Evolutionary conservation across 30 jellyfish, hydroid and myxozoan species (phyloP).

Genomic region (Hydra vulgaris): DNA sequence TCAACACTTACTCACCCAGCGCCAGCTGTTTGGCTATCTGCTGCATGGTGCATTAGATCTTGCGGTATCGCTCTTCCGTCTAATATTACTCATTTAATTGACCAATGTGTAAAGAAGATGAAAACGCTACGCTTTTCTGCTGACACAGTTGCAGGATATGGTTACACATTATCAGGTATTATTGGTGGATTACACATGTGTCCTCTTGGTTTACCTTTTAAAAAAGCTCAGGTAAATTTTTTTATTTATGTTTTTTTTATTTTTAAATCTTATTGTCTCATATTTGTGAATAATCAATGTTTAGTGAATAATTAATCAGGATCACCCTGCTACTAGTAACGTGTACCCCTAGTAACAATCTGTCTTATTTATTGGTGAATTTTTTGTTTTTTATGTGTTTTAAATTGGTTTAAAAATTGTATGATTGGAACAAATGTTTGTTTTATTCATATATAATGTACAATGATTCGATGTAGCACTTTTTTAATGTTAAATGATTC

Average conservation of each 20-base stretch:
- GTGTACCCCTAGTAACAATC: no score
- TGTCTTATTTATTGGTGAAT: no score
- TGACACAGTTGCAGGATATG: conserved; percentile 82
- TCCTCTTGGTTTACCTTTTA: conserved; percentile 89
- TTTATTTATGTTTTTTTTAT: not conserved
- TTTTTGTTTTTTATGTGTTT: no score
- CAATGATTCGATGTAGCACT: no score
- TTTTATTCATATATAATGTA: no score
- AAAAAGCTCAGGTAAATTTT: conserved; percentile 57
- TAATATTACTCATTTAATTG: conserved; percentile 47
- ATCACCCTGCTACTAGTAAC: no score
- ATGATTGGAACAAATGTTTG: no score
- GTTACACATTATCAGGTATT: conserved; percentile 86
- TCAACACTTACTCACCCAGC: conserved; percentile 93
- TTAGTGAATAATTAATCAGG: no score
- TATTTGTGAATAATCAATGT: no score
- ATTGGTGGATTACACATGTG: conserved; percentile 87
- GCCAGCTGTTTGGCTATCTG: conserved; percentile 98
- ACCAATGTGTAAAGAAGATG: conserved; percentile 70
- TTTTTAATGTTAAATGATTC: no score
- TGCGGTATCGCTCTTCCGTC: conserved; percentile 90
- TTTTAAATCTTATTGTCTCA: not conserved
- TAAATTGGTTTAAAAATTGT: no score
- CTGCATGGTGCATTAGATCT: conserved; percentile 97
- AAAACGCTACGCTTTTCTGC: conserved; percentile 60